Evolutionary conservation across 2,797 vertebrate genomes (phyloP), one percentile per base, ranked within the genome.

Genomic region (Characodon lateralis): DNA sequence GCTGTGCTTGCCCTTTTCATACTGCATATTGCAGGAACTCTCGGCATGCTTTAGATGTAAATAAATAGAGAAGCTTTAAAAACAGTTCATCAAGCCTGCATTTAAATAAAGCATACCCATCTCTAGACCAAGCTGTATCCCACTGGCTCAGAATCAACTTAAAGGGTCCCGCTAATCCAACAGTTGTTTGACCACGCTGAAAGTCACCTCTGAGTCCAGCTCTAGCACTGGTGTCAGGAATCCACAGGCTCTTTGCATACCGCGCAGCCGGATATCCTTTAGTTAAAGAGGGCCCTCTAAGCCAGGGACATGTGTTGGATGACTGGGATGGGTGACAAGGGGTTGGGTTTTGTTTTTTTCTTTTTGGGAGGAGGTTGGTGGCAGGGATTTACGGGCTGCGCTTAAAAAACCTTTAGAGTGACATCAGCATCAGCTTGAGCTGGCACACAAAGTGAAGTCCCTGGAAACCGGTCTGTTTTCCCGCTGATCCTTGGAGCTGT

Each of bases 241-340:
- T 94, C 92, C 92, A 81, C 87, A 81, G 89, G 89, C 91, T 91
- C 88, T 93, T 91, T 89, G 91, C 92, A 94, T 92, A 89, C 89
- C 92, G 78, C 83, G 81, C 81, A 80, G 86, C 93, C 92, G 92
- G 92, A 95, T 94, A 94, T 95, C 94, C 94, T 93, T 93, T 88
- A 56, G 92, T 92, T 94, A 94, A 93, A 94, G 88, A 94, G 90
- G 90, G 83, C 82, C 78, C 89, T 91, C 86, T 90, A 91, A 93
- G 92, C 92, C 91, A 72, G 86, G 84, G 86, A 89, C 91, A 93
- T 93, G 91, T 93, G 91, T 92, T 78, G 89, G 90, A 83, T n/a
- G 74, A 82, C 76, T 71, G 75, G 78, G 87, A 78, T 79, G 86
- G 84, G 88, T 78, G 90, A 79, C 81, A 58, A 79, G 66, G 79